Evolutionary conservation across 2,888 invertebrate species (phyloP), one percentile per base, ranked within the genome.

Genomic region (Aethes cnicana): DNA sequence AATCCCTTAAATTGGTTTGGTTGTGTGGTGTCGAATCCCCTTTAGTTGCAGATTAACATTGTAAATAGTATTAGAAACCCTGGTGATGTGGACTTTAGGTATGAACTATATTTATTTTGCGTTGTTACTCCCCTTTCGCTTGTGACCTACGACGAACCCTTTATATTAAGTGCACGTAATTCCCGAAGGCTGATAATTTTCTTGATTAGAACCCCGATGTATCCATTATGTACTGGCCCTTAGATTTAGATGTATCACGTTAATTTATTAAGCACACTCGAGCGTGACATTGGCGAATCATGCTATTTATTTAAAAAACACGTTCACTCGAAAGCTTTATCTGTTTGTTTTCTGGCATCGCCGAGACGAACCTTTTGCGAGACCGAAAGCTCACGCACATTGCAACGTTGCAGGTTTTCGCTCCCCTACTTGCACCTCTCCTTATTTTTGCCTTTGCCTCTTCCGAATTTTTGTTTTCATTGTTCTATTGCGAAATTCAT

Each of bases 271-370:
- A 74, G 71, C 72, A 74, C 69, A 69, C 63, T 62, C 64, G 59
- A 63, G 63, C 62, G 63, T 69, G 65, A 63, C 66, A 59, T 71
- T 62, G 65, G 68, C 63, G 61, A 54, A 57, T 66, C 67, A 64
- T 66, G 64, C 71, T 77, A 71, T 65, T 68, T 17, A 65, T 37
- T n/a, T n/a, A n/a, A n/a, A n/a, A 64, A 54, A 69, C 67, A 72
- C 72, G 72, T 74, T 72, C 66, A 72, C 67, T 72, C 77, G 55
- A 66, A 80, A 84, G 87, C 88, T 89, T 89, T 87, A 88, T 85
- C 87, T 88, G 88, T 88, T 89, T 89, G 86, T 90, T 90, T 89
- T 90, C 89, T 90, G 88, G 86, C 87, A 90, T 87, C 79, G 85
- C 86, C 85, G 84, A 77, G 72, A 63, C 68, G 67, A 74, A 75